phyloP scores from a whole-genome alignment of 2,113 vertebrate species.

The Glareola pratincola region DNA sequence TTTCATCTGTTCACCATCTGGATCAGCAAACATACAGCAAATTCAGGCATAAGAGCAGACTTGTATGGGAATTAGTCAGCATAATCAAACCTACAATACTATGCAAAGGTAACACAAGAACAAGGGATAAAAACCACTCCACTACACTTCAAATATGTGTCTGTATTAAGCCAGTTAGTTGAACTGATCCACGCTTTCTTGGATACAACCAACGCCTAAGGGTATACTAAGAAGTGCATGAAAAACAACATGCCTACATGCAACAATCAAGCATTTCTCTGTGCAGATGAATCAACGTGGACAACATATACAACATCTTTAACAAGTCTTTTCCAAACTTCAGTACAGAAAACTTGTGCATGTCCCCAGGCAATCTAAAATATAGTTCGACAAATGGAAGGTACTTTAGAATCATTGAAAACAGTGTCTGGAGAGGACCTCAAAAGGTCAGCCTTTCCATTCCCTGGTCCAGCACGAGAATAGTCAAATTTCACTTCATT shows the following conservation, averaged over 20 bases:
- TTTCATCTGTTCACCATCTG: slow-evolving; percentile 56
- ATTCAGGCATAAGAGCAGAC: not conserved
- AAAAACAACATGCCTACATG: not conserved
- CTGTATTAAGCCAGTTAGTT: not conserved
- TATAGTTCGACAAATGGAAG: not conserved
- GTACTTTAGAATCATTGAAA: not conserved
- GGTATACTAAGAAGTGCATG: not conserved
- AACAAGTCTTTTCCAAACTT: not conserved
- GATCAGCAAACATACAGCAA: slow-evolving; percentile 16
- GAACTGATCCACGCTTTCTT: not conserved
- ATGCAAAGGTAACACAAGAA: not conserved
- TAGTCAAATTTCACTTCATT: not conserved
- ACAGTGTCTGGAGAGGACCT: not conserved
- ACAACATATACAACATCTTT: not conserved
- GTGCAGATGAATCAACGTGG: not conserved
- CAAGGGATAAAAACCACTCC: not conserved
- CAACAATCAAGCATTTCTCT: not conserved
- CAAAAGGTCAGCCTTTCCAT: not conserved
- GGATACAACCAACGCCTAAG: not conserved
- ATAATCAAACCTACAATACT: not conserved
- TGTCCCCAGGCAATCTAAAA: not conserved
- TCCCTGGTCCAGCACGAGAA: not conserved
- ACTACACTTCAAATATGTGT: not conserved
- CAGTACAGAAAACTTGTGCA: not conserved
- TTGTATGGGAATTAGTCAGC: not conserved